Conservation (phyloP, 2,113 vertebrate species). For the Tonatia bakeri region DNA sequence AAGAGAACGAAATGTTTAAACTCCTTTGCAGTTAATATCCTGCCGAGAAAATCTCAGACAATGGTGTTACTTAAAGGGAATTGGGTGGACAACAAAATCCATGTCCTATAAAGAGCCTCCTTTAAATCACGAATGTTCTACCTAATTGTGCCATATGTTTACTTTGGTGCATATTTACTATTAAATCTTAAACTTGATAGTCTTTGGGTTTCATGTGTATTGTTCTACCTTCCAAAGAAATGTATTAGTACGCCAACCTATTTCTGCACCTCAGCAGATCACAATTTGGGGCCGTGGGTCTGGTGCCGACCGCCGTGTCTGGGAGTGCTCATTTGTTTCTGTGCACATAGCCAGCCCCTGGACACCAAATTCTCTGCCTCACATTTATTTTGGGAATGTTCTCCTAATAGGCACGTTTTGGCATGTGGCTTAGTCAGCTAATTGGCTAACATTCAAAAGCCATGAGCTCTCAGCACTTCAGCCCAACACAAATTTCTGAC, state of each 20-base stretch:
- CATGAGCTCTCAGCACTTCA: background rate
- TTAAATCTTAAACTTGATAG: background rate
- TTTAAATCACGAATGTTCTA: background rate
- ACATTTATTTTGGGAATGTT: slow-evolving; percentile 15
- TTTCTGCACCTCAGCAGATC: background rate
- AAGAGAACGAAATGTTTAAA: background rate
- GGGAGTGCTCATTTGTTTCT: background rate
- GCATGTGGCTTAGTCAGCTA: background rate
- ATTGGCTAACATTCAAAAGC: background rate
- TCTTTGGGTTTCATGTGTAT: background rate
- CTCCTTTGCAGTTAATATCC: background rate
- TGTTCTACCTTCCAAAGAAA: background rate
- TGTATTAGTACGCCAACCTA: background rate
- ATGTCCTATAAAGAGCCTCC: background rate
- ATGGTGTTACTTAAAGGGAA: background rate
- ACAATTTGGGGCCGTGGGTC: background rate
- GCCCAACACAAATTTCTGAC: background rate
- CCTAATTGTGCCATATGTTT: background rate
- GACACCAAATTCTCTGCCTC: background rate
- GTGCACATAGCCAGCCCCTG: background rate
- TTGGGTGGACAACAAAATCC: background rate
- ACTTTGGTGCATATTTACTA: background rate
- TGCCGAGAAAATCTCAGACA: slow-evolving; percentile 11
- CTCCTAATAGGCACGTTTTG: background rate
- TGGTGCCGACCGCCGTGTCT: background rate